Evolutionary conservation across 2,797 vertebrate genomes (phyloP).

Genomic region (Rhynchonycteris naso): DNA sequence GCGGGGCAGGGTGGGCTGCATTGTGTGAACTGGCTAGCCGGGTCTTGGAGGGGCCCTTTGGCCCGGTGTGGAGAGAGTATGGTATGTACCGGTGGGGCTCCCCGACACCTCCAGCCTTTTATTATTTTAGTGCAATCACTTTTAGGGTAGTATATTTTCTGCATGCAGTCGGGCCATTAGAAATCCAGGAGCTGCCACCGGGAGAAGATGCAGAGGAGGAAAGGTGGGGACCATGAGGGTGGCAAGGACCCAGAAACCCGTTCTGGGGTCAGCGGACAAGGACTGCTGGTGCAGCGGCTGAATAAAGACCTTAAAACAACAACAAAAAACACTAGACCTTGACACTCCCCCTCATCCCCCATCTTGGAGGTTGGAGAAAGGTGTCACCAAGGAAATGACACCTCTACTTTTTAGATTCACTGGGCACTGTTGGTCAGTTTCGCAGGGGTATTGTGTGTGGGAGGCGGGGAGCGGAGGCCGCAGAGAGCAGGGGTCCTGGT

Average conservation of each 20-base stretch:
- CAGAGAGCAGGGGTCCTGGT: too few relatives aligned
- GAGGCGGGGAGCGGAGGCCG: background rate
- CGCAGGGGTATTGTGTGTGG: background rate
- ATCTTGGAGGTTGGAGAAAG: slow-evolving; percentile 74
- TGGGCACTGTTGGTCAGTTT: background rate
- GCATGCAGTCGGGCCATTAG: slow-evolving; percentile 73
- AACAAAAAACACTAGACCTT: slow-evolving; percentile 66
- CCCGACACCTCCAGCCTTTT: background rate
- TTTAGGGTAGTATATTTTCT: slow-evolving; percentile 81
- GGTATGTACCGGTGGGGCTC: background rate
- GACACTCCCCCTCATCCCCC: background rate
- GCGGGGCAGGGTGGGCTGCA: background rate
- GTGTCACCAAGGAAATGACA: slow-evolving; percentile 84
- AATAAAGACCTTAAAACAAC: slow-evolving; percentile 63
- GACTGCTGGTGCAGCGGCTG: slow-evolving; percentile 79
- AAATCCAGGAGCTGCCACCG: slow-evolving; percentile 78
- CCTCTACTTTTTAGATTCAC: slow-evolving; percentile 76
- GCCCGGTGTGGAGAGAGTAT: background rate
- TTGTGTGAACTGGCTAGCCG: background rate
- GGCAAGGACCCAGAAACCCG: slow-evolving; percentile 62
- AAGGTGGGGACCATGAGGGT: background rate
- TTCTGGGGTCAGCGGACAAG: slow-evolving; percentile 81
- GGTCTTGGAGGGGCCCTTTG: background rate
- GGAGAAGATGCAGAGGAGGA: slow-evolving; percentile 35
- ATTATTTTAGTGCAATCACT: slow-evolving; percentile 57